These are phyloP conservation scores for Eurosta solidaginis DNA, from an alignment of 1,140 invertebrate species.

Conservation along the genomic window DNA sequence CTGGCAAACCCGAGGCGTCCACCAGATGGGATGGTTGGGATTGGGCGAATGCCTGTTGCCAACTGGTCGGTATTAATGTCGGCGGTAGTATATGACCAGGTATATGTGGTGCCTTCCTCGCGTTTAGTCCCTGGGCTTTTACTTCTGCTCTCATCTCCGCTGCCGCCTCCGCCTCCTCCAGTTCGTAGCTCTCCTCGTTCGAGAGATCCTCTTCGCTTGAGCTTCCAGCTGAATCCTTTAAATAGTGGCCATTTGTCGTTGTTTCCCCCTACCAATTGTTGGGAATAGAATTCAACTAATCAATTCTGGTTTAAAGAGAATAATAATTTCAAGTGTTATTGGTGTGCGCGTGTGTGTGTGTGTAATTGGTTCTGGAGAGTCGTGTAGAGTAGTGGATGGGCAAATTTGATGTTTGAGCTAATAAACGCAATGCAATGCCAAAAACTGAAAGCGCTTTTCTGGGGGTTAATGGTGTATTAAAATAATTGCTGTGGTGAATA, in stretches of 20 bases:
- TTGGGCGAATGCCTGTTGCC: constrained; percentile 41
- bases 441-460: background rate
- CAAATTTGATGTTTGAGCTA: constrained; percentile 14
- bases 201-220: constrained; percentile 54
- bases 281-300: constrained; percentile 61
- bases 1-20: constrained; percentile 26
- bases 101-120: background rate
- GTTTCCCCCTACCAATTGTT: constrained; percentile 61
- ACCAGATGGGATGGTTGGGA: constrained; percentile 32
- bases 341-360: too few relatives aligned
- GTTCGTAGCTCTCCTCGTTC: constrained; percentile 28
- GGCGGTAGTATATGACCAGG: constrained; percentile 9
- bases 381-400: background rate
- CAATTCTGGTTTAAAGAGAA: constrained; percentile 59
- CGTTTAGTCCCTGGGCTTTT: constrained; percentile 18
- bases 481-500: background rate
- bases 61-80: constrained; percentile 31
- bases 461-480: background rate
- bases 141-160: constrained; percentile 11
- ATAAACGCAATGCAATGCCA: background rate
- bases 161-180: constrained; percentile 28
- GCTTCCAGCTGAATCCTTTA: constrained; percentile 60
- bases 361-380: constrained; percentile 10
- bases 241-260: constrained; percentile 61
- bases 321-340: constrained; percentile 34